These are phyloP conservation scores for Dromius quadrimaculatus DNA, from an alignment of 2,888 invertebrate genomes.

Conservation along the genomic window DNA sequence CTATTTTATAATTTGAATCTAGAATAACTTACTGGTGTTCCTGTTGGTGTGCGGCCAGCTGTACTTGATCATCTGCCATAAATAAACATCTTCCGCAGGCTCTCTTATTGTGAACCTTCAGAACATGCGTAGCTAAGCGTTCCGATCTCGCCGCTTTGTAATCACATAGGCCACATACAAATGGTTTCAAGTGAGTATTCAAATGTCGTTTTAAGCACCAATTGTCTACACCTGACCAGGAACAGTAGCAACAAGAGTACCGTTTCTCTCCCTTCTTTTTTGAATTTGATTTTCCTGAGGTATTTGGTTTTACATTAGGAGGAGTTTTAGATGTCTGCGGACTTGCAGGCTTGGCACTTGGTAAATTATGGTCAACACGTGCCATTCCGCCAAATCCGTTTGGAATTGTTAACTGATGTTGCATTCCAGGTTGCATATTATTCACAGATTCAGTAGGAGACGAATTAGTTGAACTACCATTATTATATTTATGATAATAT, in stretches of 20 bases:
- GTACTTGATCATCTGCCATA: constrained; percentile 85
- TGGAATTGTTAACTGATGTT: constrained; percentile 60
- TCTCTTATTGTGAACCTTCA: constrained; percentile 92
- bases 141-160: constrained; percentile 94
- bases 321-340: constrained; percentile 33
- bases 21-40: constrained; percentile 77
- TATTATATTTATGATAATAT: constrained; percentile 66
- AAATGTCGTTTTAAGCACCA: constrained; percentile 94
- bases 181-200: constrained; percentile 93
- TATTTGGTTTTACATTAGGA: constrained; percentile 56
- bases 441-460: constrained; percentile 60
- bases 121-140: constrained; percentile 88
- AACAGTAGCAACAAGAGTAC: constrained; percentile 86
- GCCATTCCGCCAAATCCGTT: constrained; percentile 62
- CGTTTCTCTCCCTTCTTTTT: constrained; percentile 66
- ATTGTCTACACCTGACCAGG: constrained; percentile 93
- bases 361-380: constrained; percentile 52
- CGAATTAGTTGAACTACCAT: constrained; percentile 56
- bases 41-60: constrained; percentile 82
- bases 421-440: constrained; percentile 51
- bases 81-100: constrained; percentile 91
- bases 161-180: constrained; percentile 90
- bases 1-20: constrained; percentile 52
- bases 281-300: constrained; percentile 59
- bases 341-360: constrained; percentile 43